Evolutionary conservation across 2,797 vertebrate genomes (phyloP).

Genomic region (Falco berigora): DNA sequence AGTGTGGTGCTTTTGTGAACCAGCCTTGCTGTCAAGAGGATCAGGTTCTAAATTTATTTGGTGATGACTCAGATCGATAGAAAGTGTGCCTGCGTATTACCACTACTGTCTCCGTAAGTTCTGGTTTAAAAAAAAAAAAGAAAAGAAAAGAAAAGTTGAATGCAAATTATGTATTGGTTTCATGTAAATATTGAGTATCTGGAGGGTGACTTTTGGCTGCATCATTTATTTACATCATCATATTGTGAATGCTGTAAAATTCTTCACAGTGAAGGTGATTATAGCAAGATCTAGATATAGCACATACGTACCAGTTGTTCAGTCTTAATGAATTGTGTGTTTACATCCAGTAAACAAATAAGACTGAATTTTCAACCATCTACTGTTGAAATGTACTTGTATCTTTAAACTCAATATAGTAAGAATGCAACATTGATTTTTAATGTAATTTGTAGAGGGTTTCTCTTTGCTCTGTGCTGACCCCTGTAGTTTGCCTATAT

Average conservation of each 20-base stretch:
- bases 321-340: background rate
- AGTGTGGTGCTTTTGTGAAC: background rate
- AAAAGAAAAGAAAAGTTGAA: background rate
- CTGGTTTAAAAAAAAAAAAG: background rate
- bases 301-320: background rate
- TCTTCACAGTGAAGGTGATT: background rate
- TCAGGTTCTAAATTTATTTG: background rate
- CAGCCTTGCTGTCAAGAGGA: background rate
- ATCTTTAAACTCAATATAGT: background rate
- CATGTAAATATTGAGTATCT: background rate
- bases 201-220: background rate
- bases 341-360: background rate
- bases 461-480: conserved; percentile 57
- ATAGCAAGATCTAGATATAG: background rate
- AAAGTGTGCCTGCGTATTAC: background rate
- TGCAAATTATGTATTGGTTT: background rate
- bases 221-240: background rate
- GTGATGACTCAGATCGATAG: background rate
- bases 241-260: background rate
- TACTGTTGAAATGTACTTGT: background rate
- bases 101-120: background rate
- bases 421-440: background rate
- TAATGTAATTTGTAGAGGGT: background rate
- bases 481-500: conserved; percentile 51
- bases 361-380: background rate